A percentile compares a stretch with the other conserved stretches of the same genome.
These are phyloP conservation scores for Drosophila oshimai DNA, from an alignment of 1,140 invertebrate genomes.

Conservation along the genomic window DNA sequence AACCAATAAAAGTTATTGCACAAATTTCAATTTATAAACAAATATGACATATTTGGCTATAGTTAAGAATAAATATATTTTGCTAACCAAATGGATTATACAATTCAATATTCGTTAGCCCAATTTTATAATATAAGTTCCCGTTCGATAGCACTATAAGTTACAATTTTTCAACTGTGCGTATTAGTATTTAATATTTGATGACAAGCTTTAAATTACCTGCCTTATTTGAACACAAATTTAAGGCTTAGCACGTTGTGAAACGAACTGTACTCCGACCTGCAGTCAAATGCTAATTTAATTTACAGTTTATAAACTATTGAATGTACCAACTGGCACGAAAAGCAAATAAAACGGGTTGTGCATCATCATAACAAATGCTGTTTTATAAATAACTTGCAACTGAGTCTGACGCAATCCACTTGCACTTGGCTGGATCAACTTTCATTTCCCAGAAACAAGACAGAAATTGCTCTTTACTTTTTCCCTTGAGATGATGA, in stretches of 20 bases:
- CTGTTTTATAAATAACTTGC: neutral
- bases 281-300: neutral
- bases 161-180: neutral
- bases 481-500: neutral
- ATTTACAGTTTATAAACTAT: conserved; percentile 1
- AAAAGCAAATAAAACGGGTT: conserved; percentile 24
- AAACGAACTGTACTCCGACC: neutral
- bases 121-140: neutral
- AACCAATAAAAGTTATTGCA: conserved; percentile 1
- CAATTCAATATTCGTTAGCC: neutral
- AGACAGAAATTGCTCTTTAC: neutral
- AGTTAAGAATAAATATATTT: neutral
- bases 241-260: neutral
- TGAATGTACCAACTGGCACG: conserved; percentile 8
- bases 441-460: neutral
- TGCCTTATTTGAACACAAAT: neutral
- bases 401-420: neutral
- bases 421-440: too few species aligned
- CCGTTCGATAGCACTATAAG: neutral
- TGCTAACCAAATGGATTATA: neutral
- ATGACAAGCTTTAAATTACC: neutral
- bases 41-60: neutral
- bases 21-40: neutral
- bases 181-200: neutral
- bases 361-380: conserved; percentile 1